A percentile compares a stretch with the other conserved stretches of the same genome.
Evolutionary conservation across 2,797 vertebrate species (phyloP).

Genomic region (Argyrosomus regius): DNA sequence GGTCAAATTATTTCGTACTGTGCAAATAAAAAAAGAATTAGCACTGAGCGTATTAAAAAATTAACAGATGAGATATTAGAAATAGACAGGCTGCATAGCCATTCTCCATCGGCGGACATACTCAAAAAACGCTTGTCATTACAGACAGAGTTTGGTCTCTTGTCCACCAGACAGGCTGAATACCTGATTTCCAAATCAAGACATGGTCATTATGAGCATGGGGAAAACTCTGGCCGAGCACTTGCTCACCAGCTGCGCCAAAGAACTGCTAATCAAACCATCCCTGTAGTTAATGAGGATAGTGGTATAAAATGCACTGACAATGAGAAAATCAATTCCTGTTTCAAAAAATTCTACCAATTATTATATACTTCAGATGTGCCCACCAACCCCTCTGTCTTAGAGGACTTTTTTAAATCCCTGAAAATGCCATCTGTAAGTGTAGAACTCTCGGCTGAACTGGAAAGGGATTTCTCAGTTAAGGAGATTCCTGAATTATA

Average conservation of each 20-base stretch:
- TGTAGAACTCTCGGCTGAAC: neutral
- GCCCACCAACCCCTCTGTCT: neutral
- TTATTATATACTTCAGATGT: neutral
- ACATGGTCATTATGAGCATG: constrained; percentile 15
- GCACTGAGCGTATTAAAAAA: neutral
- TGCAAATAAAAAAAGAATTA: neutral
- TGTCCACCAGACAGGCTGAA: constrained; percentile 20
- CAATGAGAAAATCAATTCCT: neutral
- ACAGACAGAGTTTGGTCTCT: constrained; percentile 3
- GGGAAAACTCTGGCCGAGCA: constrained; percentile 12
- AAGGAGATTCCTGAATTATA: neutral
- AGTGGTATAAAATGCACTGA: neutral
- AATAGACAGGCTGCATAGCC: neutral
- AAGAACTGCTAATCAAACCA: constrained; percentile 13
- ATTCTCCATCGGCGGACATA: neutral
- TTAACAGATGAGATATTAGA: neutral
- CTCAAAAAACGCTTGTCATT: neutral
- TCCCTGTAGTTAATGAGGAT: constrained; percentile 9
- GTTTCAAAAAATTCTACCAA: neutral
- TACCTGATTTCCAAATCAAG: constrained; percentile 20
- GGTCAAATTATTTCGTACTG: neutral
- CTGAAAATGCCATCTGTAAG: neutral
- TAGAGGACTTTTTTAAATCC: neutral
- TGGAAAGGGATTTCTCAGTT: neutral
- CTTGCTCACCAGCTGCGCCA: constrained; percentile 6